Evolutionary conservation across 2,113 vertebrate genomes (phyloP).

Genomic region (Thalassoma bifasciatum): DNA sequence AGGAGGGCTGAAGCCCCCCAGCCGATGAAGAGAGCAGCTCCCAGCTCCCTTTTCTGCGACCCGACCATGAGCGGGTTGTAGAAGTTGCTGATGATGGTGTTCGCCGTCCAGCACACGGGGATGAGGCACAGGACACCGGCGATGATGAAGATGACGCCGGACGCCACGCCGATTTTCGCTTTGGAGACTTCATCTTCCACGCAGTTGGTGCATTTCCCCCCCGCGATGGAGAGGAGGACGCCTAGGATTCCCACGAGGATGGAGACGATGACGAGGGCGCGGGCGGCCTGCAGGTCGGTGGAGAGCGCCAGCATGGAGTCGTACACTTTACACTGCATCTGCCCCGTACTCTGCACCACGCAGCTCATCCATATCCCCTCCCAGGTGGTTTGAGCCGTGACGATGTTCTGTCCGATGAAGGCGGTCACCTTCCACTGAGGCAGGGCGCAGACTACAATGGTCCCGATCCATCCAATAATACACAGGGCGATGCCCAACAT

Average conservation of each 20-base stretch:
- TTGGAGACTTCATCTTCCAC: slow-evolving; percentile 88
- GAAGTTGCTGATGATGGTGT: slow-evolving; percentile 87
- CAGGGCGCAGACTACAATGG: slow-evolving; percentile 85
- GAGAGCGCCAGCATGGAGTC: slow-evolving; percentile 90
- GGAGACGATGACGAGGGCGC: slow-evolving; percentile 86
- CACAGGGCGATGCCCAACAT: slow-evolving; percentile 88
- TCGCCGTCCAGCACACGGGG: slow-evolving; percentile 91
- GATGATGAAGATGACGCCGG: slow-evolving; percentile 86
- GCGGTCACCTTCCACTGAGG: slow-evolving; percentile 93
- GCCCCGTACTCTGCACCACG: slow-evolving; percentile 94
- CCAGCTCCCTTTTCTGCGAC: slow-evolving; percentile 88
- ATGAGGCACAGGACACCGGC: slow-evolving; percentile 86
- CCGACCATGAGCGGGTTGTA: slow-evolving; percentile 83
- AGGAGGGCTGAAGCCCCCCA: slow-evolving; percentile 88
- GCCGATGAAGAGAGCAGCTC: slow-evolving; percentile 90
- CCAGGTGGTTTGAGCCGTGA: slow-evolving; percentile 90
- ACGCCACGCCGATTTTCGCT: slow-evolving; percentile 83
- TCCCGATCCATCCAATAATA: slow-evolving; percentile 90
- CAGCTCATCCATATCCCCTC: slow-evolving; percentile 98
- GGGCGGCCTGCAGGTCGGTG: slow-evolving; percentile 90
- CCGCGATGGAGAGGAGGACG: slow-evolving; percentile 83
- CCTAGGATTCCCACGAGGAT: slow-evolving; percentile 86
- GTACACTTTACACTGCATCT: slow-evolving; percentile 96
- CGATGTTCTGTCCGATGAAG: slow-evolving; percentile 89
- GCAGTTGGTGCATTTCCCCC: slow-evolving; percentile 96